Base-by-base conservation (phyloP, 2,113 vertebrate genomes). In the Rhinoderma darwinii region DNA sequence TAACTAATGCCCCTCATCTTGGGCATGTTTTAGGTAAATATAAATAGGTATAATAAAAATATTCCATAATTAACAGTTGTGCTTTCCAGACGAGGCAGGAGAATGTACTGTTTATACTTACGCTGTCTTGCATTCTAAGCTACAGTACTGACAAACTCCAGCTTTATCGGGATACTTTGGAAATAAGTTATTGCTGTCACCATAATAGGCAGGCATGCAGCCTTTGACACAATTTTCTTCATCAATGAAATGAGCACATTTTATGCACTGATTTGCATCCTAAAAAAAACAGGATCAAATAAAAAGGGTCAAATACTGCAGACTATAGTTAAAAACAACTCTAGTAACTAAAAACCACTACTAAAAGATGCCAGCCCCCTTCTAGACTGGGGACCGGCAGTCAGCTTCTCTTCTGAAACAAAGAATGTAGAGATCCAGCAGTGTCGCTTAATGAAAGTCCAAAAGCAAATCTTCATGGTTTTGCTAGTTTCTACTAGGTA, bases 121-220 rank as follows among this genome's bases (percentile, higher is more conserved):
- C 98, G 96, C 96, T 0, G 95, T 92, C 11, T 94, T 95, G 82
- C 98, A 99, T 93, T 97, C 97, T 22, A 88, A 89, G 88, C 98
- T 96, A 88, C 98, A 99, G 18, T 93, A 88, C 89, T 91, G 96
- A 84, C 97, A 99, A 51, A 93, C 89, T 0, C 88, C 91, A 0
- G 50, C 88, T 3, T 87, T 32, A 0, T 98, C 94, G 0, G 95
- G 88, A 0, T 96, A 99, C 70, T 96, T 98, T 96, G 96, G 98
- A 84, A 98, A 92, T 0, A 94, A 84, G 30, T 89, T 94, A 86
- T 93, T 94, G 2, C 94, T 95, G 25, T 96, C 95, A 0, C 95
- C 97, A 59, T 91, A 88, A 47, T 98, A 88, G 0, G 96, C 96
- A 0, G 94, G 92, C 0, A 97, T 96, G 73, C 98, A 99, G 66